Percentiles rank a stretch among this genome's conserved stretches.
These are phyloP conservation scores for Sminthurinus signatus DNA, from an alignment of 1,140 invertebrate species.

Conservation along the genomic window DNA sequence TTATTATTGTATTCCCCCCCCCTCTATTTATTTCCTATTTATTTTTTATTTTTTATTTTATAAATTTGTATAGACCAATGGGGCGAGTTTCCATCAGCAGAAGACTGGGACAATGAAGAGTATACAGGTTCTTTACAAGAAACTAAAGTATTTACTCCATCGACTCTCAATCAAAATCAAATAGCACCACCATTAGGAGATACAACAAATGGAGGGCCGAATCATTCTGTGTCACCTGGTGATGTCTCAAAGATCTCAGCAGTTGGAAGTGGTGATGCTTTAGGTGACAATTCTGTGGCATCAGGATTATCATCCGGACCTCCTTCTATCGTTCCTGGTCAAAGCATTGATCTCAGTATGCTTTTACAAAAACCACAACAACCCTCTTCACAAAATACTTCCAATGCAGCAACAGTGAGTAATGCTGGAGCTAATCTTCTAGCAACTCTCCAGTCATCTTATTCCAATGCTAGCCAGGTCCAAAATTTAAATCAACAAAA, in stretches of 20 bases:
- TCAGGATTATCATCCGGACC: slow-evolving; percentile 15
- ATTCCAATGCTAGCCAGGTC: slow-evolving; percentile 34
- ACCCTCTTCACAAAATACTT: slow-evolving; percentile 1
- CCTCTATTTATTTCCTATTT: too few species aligned
- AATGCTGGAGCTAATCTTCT: slow-evolving; percentile 40
- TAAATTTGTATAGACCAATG: slow-evolving; percentile 34
- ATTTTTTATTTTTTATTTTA: too few species aligned
- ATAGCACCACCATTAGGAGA: slow-evolving; percentile 42
- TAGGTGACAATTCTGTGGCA: slow-evolving; percentile 13
- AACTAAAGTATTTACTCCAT: slow-evolving; percentile 88
- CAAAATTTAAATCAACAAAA: slow-evolving; percentile 48
- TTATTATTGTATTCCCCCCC: too few species aligned
- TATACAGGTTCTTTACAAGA: slow-evolving; percentile 87
- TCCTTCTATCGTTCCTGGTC: slow-evolving; percentile 33
- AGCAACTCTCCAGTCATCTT: slow-evolving; percentile 38
- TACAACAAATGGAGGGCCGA: slow-evolving; percentile 24
- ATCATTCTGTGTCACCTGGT: slow-evolving; percentile 19
- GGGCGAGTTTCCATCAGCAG: slow-evolving; percentile 49
- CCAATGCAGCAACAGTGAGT: slow-evolving; percentile 13
- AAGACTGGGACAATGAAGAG: slow-evolving; percentile 92
- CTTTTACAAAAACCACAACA: slow-evolving; percentile 30
- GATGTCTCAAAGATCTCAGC: slow-evolving; percentile 21
- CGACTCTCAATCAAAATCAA: slow-evolving; percentile 46
- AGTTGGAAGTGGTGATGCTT: slow-evolving; percentile 28
- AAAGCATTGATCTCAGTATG: slow-evolving; percentile 37